phyloP scores from a whole-genome alignment of 2,113 vertebrate genomes.

The Donacobius atricapilla region DNA sequence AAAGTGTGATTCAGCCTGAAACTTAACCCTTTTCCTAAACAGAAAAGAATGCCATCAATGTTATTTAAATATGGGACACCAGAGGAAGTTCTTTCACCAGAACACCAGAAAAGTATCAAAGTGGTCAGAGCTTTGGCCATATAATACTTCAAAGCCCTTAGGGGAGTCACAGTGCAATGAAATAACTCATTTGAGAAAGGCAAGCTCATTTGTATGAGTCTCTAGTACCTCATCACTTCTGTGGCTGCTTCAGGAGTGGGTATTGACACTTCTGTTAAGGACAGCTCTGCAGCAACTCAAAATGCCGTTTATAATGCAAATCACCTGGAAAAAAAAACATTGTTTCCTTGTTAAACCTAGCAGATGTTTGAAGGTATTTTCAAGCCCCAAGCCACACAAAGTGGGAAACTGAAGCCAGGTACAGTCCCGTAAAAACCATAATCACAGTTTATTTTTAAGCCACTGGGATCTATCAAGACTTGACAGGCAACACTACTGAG shows the following conservation, averaged over 20 bases:
- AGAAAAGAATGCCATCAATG: background rate
- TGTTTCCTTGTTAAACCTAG: background rate
- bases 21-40: background rate
- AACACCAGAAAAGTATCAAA: background rate
- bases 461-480: background rate
- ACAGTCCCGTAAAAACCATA: background rate
- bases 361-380: background rate
- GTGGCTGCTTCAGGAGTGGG: background rate
- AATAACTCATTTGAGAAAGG: background rate
- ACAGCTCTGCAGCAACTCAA: background rate
- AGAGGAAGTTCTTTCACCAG: background rate
- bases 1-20: background rate
- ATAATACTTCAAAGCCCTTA: background rate
- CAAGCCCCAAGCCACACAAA: background rate
- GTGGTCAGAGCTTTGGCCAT: background rate
- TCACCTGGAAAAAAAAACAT: background rate
- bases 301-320: background rate
- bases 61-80: background rate
- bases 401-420: background rate
- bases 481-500: background rate
- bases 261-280: background rate
- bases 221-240: background rate
- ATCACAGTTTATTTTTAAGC: conserved; percentile 4
- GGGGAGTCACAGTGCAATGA: background rate
- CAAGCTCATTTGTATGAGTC: background rate